Percentiles rank a stretch among this genome's conserved stretches.
These are phyloP conservation scores for Cryptotis parvus DNA, from an alignment of 2,113 vertebrate genomes.

Conservation along the genomic window DNA sequence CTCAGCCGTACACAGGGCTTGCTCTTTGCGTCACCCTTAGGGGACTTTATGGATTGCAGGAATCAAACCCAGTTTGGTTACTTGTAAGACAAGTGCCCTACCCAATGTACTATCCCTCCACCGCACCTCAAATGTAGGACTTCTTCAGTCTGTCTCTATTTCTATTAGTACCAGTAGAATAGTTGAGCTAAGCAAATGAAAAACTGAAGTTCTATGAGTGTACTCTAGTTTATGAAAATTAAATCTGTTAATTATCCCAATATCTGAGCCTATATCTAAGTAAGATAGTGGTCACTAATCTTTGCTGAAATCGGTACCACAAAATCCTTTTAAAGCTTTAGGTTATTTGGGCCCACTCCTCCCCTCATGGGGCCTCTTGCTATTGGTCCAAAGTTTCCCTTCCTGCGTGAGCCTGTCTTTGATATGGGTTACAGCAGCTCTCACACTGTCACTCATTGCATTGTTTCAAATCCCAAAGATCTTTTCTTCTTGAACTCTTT, in stretches of 20 bases:
- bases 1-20: no score
- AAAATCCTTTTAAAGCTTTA: conserved; percentile 10
- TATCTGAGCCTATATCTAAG: neutral
- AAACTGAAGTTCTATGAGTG: neutral
- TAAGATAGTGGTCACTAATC: neutral
- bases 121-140: neutral
- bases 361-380: neutral
- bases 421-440: neutral
- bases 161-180: neutral
- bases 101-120: no score
- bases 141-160: neutral
- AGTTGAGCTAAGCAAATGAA: neutral
- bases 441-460: neutral
- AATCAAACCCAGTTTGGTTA: no score
- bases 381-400: neutral
- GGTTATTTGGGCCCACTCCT: neutral
- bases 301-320: neutral
- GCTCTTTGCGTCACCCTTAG: no score
- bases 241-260: neutral
- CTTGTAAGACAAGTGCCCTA: no score
- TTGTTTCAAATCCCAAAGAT: neutral
- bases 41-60: no score
- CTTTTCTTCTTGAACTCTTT: neutral
- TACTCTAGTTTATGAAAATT: neutral
- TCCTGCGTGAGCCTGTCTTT: neutral